A percentile compares a stretch with the other conserved stretches of the same genome.
phyloP scores from a whole-genome alignment of 1,140 invertebrate genomes.

The Lysiphlebus fabarum region DNA sequence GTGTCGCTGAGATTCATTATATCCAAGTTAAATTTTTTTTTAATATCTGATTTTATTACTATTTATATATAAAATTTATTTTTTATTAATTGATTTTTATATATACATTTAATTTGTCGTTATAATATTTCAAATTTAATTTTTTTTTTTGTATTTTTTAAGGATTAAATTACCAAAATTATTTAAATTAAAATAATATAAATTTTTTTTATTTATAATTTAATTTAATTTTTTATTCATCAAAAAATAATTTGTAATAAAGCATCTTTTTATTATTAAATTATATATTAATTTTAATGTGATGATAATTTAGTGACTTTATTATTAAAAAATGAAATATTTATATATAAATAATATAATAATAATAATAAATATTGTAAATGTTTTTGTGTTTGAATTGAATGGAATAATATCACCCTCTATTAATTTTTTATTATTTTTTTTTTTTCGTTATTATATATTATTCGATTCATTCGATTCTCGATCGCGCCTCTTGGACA shows the following conservation, averaged over 20 bases:
- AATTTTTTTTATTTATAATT: too few relatives aligned
- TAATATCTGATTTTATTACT: slow-evolving; percentile 7
- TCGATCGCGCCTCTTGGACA: slow-evolving; percentile 8
- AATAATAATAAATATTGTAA: slow-evolving; percentile 4
- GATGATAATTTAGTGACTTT: not conserved
- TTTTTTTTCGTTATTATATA: not conserved
- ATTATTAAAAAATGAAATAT: too few relatives aligned
- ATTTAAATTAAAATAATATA: too few relatives aligned
- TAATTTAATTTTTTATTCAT: too few relatives aligned
- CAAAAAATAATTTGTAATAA: too few relatives aligned
- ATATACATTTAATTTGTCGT: not conserved
- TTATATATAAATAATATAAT: too few relatives aligned
- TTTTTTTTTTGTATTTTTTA: not conserved
- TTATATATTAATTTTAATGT: too few relatives aligned
- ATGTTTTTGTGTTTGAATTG: slow-evolving; percentile 21
- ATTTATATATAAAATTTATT: slow-evolving; percentile 3
- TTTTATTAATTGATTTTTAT: slow-evolving; percentile 12
- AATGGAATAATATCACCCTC: slow-evolving; percentile 19
- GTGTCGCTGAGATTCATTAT: slow-evolving; percentile 30
- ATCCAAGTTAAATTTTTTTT: slow-evolving; percentile 7
- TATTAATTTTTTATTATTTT: not conserved
- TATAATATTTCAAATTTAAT: not conserved
- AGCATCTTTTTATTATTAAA: too few relatives aligned
- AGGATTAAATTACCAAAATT: not conserved
- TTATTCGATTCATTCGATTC: not conserved